Base-by-base conservation (phyloP, 2,797 vertebrate genomes). In the Crenichthys baileyi region DNA sequence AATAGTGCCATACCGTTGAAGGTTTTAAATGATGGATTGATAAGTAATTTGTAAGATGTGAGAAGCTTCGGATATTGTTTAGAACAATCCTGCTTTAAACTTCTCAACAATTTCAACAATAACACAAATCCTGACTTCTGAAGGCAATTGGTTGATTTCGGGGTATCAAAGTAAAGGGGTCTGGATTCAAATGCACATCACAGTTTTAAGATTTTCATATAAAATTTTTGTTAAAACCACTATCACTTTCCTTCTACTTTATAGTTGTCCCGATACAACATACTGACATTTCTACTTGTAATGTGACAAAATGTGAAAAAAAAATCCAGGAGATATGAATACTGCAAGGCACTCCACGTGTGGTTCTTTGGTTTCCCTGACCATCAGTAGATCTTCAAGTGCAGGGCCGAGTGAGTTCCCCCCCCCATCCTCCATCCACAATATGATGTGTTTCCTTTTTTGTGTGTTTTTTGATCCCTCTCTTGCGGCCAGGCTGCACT, bases 381-480 rank as follows among this genome's bases (percentile, higher is more conserved):
- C 95, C 92, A 95, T 95, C 95, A 95, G 93, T 92, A 93, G 93
- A 95, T 95, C 93, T 93, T 94, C 89, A 93, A 92, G 93, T 92
- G 89, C 90, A 90, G 91, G 90, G 92, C 91, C 91, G 92, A 90
- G 95, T 94, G 93, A 94, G 91, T 92, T 82, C 83, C 83, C 86
- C 87, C 50, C 31, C 53, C 36, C 65, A 13, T 86, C 91, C 92
- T 92, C 93, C 93, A 91, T 94, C 92, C 92, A 91, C 94, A 93
- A 94, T 95, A 92, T 95, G 93, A 96, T 95, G 95, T 94, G 95
- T 96, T 96, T 96, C 95, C 95, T 95, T 96, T 96, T 95, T 95
- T 95, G 95, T 96, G 95, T 96, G 95, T 96, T 95, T 96, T 96
- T 96, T 96, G 95, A 96, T 96, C 95, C 94, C 82, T 93, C 92